Conservation (phyloP, 2,113 vertebrate genomes). For the Pomatostomus ruficeps region DNA sequence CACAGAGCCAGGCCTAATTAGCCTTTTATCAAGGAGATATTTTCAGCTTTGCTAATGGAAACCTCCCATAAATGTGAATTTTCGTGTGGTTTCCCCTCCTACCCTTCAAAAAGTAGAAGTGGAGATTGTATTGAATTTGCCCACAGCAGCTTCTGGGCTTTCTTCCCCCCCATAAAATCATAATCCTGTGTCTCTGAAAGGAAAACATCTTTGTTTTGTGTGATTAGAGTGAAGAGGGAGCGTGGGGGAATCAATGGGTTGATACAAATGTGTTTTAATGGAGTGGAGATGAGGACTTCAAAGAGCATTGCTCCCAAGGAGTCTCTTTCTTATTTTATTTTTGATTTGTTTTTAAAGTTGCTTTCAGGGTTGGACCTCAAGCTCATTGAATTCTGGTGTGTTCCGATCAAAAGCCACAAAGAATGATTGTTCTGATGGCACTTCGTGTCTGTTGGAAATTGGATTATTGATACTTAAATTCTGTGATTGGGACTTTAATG, state of each 20-base stretch:
- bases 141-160: not conserved
- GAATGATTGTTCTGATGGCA: not conserved
- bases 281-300: not conserved
- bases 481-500: not conserved
- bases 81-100: not conserved
- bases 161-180: not conserved
- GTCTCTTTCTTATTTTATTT: not conserved
- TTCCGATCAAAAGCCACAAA: not conserved
- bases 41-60: constrained; percentile 17
- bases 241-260: not conserved
- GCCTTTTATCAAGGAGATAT: not conserved
- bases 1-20: not conserved
- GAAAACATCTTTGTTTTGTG: not conserved
- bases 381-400: not conserved
- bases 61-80: not conserved
- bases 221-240: not conserved
- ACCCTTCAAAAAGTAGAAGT: not conserved
- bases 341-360: not conserved
- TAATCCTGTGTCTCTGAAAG: not conserved
- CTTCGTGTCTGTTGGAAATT: not conserved
- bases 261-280: not conserved
- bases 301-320: not conserved
- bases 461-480: not conserved
- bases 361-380: not conserved
- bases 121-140: not conserved